Conservation (phyloP, 2,797 vertebrate species). For the Psittacula echo region DNA sequence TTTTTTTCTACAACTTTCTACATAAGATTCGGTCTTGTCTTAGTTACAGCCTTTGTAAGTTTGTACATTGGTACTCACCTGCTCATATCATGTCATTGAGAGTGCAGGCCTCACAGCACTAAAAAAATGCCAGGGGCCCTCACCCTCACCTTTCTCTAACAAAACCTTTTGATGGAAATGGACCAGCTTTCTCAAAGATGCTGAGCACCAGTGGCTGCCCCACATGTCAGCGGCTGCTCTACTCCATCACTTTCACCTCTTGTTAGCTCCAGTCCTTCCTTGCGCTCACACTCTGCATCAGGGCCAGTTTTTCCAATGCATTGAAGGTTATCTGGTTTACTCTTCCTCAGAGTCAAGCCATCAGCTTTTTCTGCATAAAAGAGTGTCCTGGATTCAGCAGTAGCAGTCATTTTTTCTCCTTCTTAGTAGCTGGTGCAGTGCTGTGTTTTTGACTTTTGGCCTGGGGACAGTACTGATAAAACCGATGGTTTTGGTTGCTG, state of each 20-base stretch:
- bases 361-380: neutral
- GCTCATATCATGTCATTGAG: neutral
- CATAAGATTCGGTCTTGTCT: neutral
- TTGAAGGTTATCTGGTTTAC: neutral
- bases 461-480: too few species aligned
- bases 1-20: neutral
- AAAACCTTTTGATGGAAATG: neutral
- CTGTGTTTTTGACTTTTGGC: too few species aligned
- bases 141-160: neutral
- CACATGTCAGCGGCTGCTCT: rapidly evolving
- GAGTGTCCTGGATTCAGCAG: too few species aligned
- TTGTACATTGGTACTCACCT: neutral
- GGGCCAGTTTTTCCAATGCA: neutral
- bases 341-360: neutral
- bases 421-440: too few species aligned
- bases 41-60: neutral
- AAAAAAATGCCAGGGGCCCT: neutral
- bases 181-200: neutral
- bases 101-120: neutral
- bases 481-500: too few species aligned
- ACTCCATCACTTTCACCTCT: neutral
- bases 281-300: neutral
- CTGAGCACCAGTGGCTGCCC: rapidly evolving
- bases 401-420: too few species aligned
- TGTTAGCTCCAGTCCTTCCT: neutral